Percentiles rank a stretch among this genome's conserved stretches.
Conservation (phyloP, 2,888 invertebrate species). For the Apamea epomidion region DNA sequence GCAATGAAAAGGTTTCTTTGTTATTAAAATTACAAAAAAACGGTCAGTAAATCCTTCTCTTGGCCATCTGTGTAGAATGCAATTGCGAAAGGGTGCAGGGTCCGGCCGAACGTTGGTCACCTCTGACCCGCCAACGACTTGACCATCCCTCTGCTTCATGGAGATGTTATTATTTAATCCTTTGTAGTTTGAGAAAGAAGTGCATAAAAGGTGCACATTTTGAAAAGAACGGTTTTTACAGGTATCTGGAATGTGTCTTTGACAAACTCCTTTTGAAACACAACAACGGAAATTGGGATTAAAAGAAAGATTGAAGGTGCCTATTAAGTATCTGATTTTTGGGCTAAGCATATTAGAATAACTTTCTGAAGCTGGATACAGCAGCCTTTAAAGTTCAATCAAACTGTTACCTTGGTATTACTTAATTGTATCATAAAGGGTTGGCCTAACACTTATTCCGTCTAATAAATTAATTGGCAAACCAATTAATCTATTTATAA, state of each 20-base stretch:
- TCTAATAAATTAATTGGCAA: conserved; percentile 23
- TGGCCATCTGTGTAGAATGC: conserved; percentile 64
- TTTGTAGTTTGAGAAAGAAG: conserved; percentile 60
- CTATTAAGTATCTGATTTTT: not conserved
- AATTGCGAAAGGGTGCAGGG: conserved; percentile 82
- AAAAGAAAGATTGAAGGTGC: not conserved
- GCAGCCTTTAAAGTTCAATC: not conserved
- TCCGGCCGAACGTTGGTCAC: conserved; percentile 83
- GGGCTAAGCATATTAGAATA: not conserved
- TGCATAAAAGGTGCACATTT: conserved; percentile 53
- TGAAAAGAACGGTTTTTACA: conserved; percentile 3
- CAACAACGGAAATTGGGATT: not conserved
- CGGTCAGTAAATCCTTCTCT: conserved; percentile 59
- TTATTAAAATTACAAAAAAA: conserved; percentile 66
- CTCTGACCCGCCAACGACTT: conserved; percentile 85
- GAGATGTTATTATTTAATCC: conserved; percentile 57
- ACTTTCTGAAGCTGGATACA: not conserved
- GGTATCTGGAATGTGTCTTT: not conserved
- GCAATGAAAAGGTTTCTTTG: conserved; percentile 51
- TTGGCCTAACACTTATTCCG: conserved; percentile 4
- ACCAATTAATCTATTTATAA: conserved; percentile 48
- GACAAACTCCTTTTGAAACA: not conserved
- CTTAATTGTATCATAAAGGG: conserved; percentile 4
- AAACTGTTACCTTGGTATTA: not conserved
- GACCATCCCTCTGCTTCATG: conserved; percentile 48